Evolutionary conservation across 2,113 vertebrate genomes (phyloP), one percentile per base, ranked within the genome.

Genomic region (Sisor rabdophorus): DNA sequence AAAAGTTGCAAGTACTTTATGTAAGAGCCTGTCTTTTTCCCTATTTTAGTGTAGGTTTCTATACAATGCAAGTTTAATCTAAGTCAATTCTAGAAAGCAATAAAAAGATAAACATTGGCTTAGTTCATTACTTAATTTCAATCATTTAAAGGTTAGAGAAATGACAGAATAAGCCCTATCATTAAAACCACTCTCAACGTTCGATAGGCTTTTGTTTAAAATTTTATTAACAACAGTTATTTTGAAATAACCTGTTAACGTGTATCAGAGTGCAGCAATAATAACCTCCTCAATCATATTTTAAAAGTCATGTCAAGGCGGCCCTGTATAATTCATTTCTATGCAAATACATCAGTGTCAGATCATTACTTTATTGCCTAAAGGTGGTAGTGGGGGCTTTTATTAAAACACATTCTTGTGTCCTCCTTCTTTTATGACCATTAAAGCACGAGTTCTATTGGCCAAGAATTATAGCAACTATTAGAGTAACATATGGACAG

Each of bases 391-490:
- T 3, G 87, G 81, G 79, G 79, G 72, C 86, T 77, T 93, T 93
- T 95, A 95, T 94, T 95, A 94, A 96, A 95, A 95, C 93, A 91
- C 92, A 92, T 95, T 92, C 91, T 93, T 81, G 74, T 64, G 76
- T 71, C 79, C 75, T 30, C 81, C 84, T 71, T 56, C n/a, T 79
- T 85, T 93, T 92, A 88, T 88, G 86, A 89, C 87, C 91, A 83
- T 91, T 95, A 95, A 97, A 97, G 95, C 93, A 91, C 86, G 88
- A 95, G 89, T 85, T 91, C 92, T 89, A 93, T 92, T 91, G 94
- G 93, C 90, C 91, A 94, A 94, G 94, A 97, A 94, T 96, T 96
- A 97, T 95, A 91, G 93, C 93, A 88, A 95, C 95, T 94, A 95
- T 96, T 94, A 95, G 92, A 85, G 89, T 91, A 95, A 95, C 94